Conservation (phyloP, 2,797 vertebrate species). For the Mus minutoides region DNA sequence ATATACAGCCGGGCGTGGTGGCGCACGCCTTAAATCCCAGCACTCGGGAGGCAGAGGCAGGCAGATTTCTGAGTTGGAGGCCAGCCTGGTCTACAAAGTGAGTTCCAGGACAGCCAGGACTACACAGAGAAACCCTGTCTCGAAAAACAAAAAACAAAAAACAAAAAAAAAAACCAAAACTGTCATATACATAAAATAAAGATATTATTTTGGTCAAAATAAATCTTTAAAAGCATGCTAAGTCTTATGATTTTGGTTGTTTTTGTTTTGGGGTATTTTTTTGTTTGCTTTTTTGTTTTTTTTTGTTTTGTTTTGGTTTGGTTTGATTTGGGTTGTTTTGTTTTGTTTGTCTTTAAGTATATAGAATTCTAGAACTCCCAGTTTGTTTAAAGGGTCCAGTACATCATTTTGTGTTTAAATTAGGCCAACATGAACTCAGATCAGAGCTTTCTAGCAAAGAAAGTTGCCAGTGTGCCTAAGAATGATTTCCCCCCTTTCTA, state of each 20-base stretch:
- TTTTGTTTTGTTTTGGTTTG: background rate
- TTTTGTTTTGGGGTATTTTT: too few relatives aligned
- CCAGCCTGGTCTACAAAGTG: too few relatives aligned
- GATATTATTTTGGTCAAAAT: background rate
- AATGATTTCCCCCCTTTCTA: background rate
- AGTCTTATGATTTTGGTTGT: background rate
- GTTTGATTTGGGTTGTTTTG: too few relatives aligned
- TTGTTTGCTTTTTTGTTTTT: too few relatives aligned
- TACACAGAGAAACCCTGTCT: too few relatives aligned
- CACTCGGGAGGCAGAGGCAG: too few relatives aligned
- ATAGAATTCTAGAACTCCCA: slow-evolving; percentile 10
- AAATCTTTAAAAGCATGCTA: background rate
- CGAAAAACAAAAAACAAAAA: too few relatives aligned
- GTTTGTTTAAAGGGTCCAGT: slow-evolving; percentile 11
- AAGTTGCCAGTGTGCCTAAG: background rate
- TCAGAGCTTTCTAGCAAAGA: slow-evolving; percentile 23
- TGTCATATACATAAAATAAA: background rate
- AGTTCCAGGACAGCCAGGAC: too few relatives aligned
- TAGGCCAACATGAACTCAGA: slow-evolving; percentile 18
- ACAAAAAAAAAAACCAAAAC: too few relatives aligned
- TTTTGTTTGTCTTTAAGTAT: background rate
- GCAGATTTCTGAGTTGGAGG: too few relatives aligned
- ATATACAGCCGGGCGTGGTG: too few relatives aligned
- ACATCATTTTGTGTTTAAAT: slow-evolving; percentile 26
- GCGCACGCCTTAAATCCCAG: too few relatives aligned